These are phyloP conservation scores for Proisotoma minuta DNA, from an alignment of 2,888 invertebrate species.

Conservation along the genomic window DNA sequence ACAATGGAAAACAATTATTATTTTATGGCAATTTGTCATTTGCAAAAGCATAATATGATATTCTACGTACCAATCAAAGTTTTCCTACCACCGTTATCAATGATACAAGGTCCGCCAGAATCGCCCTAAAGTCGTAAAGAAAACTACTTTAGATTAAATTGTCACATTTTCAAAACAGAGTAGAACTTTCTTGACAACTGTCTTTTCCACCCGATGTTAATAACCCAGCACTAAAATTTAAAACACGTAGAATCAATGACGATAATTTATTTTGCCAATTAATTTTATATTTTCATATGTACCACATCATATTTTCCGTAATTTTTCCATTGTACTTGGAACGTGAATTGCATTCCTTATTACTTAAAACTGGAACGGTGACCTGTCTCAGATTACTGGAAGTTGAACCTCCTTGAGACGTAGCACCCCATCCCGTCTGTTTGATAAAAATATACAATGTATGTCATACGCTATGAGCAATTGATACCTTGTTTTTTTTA, in stretches of 20 bases:
- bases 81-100: slow-evolving; percentile 42
- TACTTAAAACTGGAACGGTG: slow-evolving; percentile 72
- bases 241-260: background rate
- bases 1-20: background rate
- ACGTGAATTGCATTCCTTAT: slow-evolving; percentile 59
- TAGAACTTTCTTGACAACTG: slow-evolving; percentile 25
- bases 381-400: slow-evolving; percentile 71
- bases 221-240: slow-evolving; percentile 30
- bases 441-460: background rate
- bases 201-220: slow-evolving; percentile 31
- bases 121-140: slow-evolving; percentile 14
- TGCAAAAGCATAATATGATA: no score
- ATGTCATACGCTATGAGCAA: background rate
- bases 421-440: slow-evolving; percentile 34
- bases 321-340: slow-evolving; percentile 40
- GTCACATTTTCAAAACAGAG: background rate
- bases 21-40: background rate
- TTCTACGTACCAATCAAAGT: slow-evolving; percentile 34
- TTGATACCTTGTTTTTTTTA: background rate
- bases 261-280: no score
- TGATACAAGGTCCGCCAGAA: slow-evolving; percentile 35
- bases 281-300: slow-evolving; percentile 7
- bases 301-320: slow-evolving; percentile 32
- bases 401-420: slow-evolving; percentile 25
- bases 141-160: background rate